Base-by-base conservation (phyloP, 35 echinoderm and acorn worm species). In the Heliocidaris tuberculata region DNA sequence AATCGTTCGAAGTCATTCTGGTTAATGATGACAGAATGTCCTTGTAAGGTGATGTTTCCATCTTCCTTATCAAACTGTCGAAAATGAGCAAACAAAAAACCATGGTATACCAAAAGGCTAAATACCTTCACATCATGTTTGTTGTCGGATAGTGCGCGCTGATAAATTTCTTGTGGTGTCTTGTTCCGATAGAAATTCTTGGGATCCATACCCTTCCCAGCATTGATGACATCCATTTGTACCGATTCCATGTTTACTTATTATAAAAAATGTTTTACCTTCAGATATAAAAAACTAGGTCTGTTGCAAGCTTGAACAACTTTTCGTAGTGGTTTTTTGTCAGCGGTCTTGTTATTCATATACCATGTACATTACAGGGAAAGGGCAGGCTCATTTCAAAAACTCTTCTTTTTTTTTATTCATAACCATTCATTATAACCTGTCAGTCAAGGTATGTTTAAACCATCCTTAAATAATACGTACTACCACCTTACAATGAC, bases 81-180 rank as follows among this genome's bases (percentile, higher is more conserved):
- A 86, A 86, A 86, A 86, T 86, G 85, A n/a, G 85, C 85, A 86
- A 86, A 86, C n/a, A 2, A 19, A 86, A 86, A 30, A 7, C 85
- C 85, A 11, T 32, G 85, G 31, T 30, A 86, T 9, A 86, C 31
- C 27, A 86, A 30, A 11, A 86, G 85, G 85, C 85, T 86, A 19
- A 86, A 86, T 21, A 86, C 27, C 3, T 86, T 86, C 27, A 86
- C 9, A 30, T 32, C 13, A 7, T 29, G 9, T 0, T 59, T 59
- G 54, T 86, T 32, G 1, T 86, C 85, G 9, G 13, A 86, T 11
- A 86, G 31, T 10, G 4, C n/a, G 85, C 9, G 27, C 0, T 32
- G 85, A n/a, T 86, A 86, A 10, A 30, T 13, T 86, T 86, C 85
- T 32, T 30, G 27, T n/a, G 1, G n/a, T 0, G 27, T 30, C 27